A percentile compares a stretch with the other conserved stretches of the same genome.
These are phyloP conservation scores for Hylaea fasciaria DNA, from an alignment of 2,888 invertebrate species.

Conservation along the genomic window DNA sequence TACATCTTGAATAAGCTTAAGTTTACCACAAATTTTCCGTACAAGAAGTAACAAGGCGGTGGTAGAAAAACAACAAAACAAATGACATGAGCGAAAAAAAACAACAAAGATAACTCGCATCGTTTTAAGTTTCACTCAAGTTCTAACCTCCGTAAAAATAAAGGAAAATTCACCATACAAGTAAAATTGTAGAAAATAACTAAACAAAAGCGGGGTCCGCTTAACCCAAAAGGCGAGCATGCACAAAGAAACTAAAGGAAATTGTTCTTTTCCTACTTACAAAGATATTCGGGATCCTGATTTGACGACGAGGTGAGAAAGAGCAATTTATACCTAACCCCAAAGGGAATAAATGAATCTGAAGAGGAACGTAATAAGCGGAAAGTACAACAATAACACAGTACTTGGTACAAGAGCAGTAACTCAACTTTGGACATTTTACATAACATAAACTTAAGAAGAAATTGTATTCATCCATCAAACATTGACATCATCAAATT, in stretches of 20 bases:
- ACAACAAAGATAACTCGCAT: too few relatives aligned
- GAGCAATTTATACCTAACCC: constrained; percentile 36
- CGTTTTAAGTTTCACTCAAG: too few relatives aligned
- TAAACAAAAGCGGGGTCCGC: constrained; percentile 8
- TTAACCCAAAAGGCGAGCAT: constrained; percentile 5
- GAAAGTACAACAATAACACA: constrained; percentile 26
- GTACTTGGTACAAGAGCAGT: background rate
- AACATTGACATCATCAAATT: too few relatives aligned
- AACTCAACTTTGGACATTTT: background rate
- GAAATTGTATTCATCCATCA: too few relatives aligned
- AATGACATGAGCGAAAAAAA: too few relatives aligned
- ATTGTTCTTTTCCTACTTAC: constrained; percentile 11
- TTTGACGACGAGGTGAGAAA: constrained; percentile 31
- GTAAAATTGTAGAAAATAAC: constrained; percentile 6
- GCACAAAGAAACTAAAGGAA: constrained; percentile 15
- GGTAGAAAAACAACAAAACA: too few relatives aligned
- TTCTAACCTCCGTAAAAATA: background rate
- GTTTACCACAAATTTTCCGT: too few relatives aligned
- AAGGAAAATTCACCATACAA: background rate
- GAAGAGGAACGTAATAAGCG: constrained; percentile 34
- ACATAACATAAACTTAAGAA: background rate
- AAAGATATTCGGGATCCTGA: constrained; percentile 3
- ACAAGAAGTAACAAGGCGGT: too few relatives aligned
- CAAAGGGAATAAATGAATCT: constrained; percentile 40
- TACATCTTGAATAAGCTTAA: too few relatives aligned